Percentiles rank a stretch among this genome's conserved stretches.
These are phyloP conservation scores for Gibbula magus DNA, from an alignment of 2,888 invertebrate species.

Conservation along the genomic window DNA sequence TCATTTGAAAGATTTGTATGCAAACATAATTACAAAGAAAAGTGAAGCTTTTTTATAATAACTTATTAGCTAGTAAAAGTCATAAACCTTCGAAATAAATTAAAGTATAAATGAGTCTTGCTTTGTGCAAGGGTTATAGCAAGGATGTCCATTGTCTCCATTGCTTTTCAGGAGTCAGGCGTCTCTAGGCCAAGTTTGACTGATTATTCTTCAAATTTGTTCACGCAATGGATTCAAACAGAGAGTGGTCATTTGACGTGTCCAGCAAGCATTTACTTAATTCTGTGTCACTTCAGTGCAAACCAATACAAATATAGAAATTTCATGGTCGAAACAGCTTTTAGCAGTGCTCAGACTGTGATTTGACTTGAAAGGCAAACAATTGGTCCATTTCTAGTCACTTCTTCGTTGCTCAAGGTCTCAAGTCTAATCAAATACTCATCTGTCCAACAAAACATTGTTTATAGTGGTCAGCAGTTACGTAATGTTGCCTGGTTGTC, in stretches of 20 bases:
- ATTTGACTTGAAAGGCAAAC: background rate
- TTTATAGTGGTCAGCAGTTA: background rate
- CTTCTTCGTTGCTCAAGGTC: background rate
- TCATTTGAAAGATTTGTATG: too few relatives aligned
- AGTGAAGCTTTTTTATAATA: too few relatives aligned
- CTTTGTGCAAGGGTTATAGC: too few relatives aligned
- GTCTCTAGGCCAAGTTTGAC: background rate
- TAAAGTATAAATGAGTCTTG: too few relatives aligned
- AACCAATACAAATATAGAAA: background rate
- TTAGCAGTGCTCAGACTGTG: background rate
- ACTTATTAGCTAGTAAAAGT: too few relatives aligned
- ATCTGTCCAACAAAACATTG: background rate
- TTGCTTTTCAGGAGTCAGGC: background rate
- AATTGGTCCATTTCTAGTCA: background rate
- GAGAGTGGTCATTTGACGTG: background rate
- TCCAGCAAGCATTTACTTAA: background rate
- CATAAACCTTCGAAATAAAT: too few relatives aligned
- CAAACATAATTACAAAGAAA: too few relatives aligned
- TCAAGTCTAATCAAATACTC: background rate
- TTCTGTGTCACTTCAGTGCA: background rate
- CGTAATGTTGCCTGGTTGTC: background rate
- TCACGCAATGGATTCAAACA: background rate
- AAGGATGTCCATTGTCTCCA: too few relatives aligned
- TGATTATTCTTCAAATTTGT: background rate
- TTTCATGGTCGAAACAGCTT: background rate